Base-by-base conservation (phyloP, 2,888 invertebrate genomes). In the Epinotia bilunana region DNA sequence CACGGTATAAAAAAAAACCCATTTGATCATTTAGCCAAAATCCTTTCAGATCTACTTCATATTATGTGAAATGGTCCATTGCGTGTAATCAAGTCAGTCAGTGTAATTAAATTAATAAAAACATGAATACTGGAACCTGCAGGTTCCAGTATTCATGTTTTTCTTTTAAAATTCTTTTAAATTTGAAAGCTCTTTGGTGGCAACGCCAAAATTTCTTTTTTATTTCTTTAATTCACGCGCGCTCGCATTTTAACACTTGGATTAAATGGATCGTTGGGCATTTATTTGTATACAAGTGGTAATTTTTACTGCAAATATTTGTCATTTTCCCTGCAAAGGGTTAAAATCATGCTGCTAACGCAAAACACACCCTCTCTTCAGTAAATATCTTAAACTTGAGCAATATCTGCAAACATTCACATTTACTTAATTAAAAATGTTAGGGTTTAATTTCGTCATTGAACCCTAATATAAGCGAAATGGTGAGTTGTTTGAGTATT, bases 401-500 rank as follows among this genome's bases (percentile, higher is more conserved):
- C 61, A 65, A 70, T 61, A 46, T 62, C 55, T 74, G 70, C 28
- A 67, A 75, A 72, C 71, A 75, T 57, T 71, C 33, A 33, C 55
- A 75, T 75, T 75, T 75, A 67, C 72, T 75, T 75, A 72, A n/a
- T n/a, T n/a, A n/a, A n/a, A 67, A 75, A 72, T 67, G 43, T 61
- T 23, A 72, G 61, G 72, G 72, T 62, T 43, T 49, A 23, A 73
- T 60, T 12, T 55, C 20, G 71, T 74, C 58, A 71, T 64, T 64
- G 71, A 72, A 67, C 75, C 75, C 57, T 72, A 72, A 72, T 72
- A 75, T 72, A 75, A 75, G 75, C 75, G 46, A 62, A 75, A 72
- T 62, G 75, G 75, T 72, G 72, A 71, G 64, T 75, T 55, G 75
- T 75, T 75, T 67, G 71, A 72, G 75, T 75, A 67, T 75, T 72